These are phyloP conservation scores for Stichopus chloronotus DNA, from an alignment of 35 echinoderm and acorn worm genomes.

Conservation along the genomic window DNA sequence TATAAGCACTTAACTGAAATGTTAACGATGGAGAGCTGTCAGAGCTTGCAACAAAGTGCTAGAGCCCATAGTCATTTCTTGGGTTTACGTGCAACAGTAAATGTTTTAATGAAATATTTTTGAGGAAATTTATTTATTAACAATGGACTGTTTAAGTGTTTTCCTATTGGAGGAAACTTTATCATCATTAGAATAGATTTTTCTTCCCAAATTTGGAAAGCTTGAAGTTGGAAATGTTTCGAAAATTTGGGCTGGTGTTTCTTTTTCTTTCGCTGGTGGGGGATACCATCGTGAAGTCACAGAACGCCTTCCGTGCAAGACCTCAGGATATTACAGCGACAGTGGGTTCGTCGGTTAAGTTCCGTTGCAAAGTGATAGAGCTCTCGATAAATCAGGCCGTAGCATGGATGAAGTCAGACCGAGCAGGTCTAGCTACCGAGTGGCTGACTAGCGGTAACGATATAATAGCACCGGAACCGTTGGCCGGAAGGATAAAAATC, in stretches of 20 bases:
- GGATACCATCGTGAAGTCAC: not conserved
- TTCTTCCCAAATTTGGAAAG: not conserved
- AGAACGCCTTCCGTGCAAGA: not conserved
- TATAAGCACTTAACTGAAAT: no score
- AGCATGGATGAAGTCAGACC: conserved; percentile 44
- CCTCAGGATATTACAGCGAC: not conserved
- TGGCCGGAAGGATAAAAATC: conserved; percentile 17
- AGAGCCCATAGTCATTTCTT: no score
- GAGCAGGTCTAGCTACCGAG: conserved; percentile 20
- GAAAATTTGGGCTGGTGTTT: not conserved
- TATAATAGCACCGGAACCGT: conserved; percentile 11
- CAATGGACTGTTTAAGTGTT: no score
- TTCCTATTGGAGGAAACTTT: not conserved
- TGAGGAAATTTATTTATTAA: no score
- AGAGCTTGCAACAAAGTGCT: no score
- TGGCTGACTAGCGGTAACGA: conserved; percentile 29
- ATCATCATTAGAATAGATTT: not conserved
- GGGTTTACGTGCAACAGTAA: no score
- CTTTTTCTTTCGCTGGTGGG: not conserved
- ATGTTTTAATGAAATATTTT: no score
- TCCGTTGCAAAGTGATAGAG: conserved; percentile 20
- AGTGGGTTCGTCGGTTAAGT: not conserved
- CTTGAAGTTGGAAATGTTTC: not conserved
- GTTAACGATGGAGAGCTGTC: no score
- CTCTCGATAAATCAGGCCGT: conserved; percentile 22